phyloP scores from a whole-genome alignment of 1,140 invertebrate species.

The Sarcophaga peregrina region DNA sequence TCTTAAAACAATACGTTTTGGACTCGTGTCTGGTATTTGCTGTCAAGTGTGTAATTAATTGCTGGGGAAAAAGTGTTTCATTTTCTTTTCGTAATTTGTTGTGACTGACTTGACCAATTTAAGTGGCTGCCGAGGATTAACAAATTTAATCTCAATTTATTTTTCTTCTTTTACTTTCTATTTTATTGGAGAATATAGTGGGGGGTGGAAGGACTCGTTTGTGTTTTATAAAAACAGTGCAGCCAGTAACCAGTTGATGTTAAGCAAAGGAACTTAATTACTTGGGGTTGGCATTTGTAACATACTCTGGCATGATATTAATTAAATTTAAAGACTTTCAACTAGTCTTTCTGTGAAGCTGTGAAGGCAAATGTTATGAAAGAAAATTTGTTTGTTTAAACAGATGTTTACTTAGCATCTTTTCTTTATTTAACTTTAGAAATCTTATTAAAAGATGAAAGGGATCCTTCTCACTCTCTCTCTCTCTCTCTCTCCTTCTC shows the following conservation, averaged over 20 bases:
- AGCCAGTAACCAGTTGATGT: background rate
- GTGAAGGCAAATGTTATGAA: too few species aligned
- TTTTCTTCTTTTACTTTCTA: background rate
- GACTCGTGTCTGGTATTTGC: too few species aligned
- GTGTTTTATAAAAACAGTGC: background rate
- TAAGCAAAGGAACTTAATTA: background rate
- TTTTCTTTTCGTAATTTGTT: constrained; percentile 17
- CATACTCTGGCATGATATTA: background rate
- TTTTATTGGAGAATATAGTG: background rate
- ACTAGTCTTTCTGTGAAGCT: too few species aligned
- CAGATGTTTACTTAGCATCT: too few species aligned
- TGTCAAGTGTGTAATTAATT: too few species aligned
- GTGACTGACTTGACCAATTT: constrained; percentile 30
- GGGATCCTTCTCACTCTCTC: too few species aligned
- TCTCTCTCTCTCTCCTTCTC: too few species aligned
- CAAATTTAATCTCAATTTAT: background rate
- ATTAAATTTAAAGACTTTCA: background rate
- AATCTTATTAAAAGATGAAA: too few species aligned
- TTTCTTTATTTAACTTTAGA: too few species aligned
- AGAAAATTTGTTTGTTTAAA: too few species aligned
- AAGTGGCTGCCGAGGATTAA: constrained; percentile 26
- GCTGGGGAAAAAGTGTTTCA: too few species aligned
- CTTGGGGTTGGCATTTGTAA: background rate
- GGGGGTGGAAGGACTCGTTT: background rate
- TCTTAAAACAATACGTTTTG: too few species aligned